phyloP scores from a whole-genome alignment of 2,113 vertebrate species.

The Sylvia atricapilla region DNA sequence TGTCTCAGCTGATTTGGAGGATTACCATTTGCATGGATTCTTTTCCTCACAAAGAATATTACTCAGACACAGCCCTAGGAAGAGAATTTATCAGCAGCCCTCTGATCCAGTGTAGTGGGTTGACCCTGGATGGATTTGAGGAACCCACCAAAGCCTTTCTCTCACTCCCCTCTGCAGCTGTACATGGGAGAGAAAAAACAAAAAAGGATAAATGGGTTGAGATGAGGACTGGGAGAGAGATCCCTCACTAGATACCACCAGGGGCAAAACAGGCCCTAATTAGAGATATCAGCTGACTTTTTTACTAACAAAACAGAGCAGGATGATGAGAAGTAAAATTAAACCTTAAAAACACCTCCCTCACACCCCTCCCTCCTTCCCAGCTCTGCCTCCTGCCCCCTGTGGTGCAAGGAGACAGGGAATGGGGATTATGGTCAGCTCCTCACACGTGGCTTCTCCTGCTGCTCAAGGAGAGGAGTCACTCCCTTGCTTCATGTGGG shows the following conservation, averaged over 20 bases:
- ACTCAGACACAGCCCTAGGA: not conserved
- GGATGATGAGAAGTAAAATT: not conserved
- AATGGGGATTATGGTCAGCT: not conserved
- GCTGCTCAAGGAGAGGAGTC: not conserved
- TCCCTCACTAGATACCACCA: not conserved
- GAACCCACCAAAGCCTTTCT: not conserved
- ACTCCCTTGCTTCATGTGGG: not conserved
- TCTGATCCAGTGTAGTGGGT: not conserved
- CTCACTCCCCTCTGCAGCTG: not conserved
- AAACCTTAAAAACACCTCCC: not conserved
- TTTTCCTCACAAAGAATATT: not conserved
- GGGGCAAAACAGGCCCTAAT: not conserved
- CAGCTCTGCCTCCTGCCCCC: not conserved
- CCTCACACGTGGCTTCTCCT: not conserved
- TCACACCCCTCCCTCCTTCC: not conserved
- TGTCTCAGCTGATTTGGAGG: constrained; percentile 8
- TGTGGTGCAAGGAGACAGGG: not conserved
- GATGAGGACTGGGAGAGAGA: not conserved
- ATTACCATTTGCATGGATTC: not conserved
- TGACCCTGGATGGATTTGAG: not conserved
- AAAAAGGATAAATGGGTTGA: not conserved
- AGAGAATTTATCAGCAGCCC: not conserved
- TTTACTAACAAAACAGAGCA: not conserved
- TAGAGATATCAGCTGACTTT: not conserved
- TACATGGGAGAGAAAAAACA: not conserved